Evolutionary conservation across 2,113 vertebrate species (phyloP).

Genomic region (Neotoma lepida): DNA sequence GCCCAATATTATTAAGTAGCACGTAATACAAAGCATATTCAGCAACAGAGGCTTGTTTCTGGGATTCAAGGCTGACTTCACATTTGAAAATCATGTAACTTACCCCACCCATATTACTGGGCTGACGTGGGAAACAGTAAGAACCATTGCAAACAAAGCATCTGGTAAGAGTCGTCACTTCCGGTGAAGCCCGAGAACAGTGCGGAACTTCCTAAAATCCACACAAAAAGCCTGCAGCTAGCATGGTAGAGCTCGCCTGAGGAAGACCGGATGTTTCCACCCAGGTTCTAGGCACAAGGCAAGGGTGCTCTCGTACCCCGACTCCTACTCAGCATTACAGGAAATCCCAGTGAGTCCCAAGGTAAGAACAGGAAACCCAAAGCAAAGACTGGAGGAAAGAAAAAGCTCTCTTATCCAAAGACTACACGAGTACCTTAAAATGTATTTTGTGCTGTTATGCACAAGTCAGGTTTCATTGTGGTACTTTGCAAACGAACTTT

Average conservation of each 20-base stretch:
- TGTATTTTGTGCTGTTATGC: not conserved
- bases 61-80: not conserved
- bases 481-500: not conserved
- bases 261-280: not conserved
- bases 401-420: not conserved
- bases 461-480: not conserved
- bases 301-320: not conserved
- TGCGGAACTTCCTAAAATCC: not conserved
- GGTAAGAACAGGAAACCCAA: not conserved
- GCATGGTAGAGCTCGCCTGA: not conserved
- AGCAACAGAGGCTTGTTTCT: not conserved
- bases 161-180: not conserved
- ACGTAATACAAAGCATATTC: not conserved
- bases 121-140: not conserved
- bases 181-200: not conserved
- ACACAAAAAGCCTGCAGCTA: not conserved
- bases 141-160: not conserved
- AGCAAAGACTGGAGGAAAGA: not conserved
- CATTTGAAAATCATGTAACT: not conserved
- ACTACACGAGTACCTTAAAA: not conserved
- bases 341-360: not conserved
- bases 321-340: not conserved
- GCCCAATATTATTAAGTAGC: not conserved
- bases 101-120: not conserved
- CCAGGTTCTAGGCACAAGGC: not conserved